A percentile compares a stretch with the other conserved stretches of the same genome.
Evolutionary conservation across 1,140 invertebrate genomes (phyloP).

Genomic region (Thaumatotibia leucotreta): DNA sequence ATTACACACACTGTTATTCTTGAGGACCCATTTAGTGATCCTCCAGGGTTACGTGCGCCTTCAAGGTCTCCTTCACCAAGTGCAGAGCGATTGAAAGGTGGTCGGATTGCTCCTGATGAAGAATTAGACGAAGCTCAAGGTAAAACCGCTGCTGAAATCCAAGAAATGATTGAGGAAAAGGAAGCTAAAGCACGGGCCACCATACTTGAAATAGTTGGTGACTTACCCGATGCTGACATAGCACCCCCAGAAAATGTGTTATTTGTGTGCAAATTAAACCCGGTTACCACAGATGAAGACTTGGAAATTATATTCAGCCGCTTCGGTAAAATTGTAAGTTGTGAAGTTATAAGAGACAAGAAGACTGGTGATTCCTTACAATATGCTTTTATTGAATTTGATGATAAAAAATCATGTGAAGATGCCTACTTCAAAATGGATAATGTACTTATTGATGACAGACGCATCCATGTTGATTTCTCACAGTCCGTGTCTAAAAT

Average conservation of each 20-base stretch:
- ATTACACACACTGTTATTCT: conserved; percentile 98
- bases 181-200: conserved; percentile 98
- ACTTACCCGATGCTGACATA: conserved; percentile 97
- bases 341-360: conserved; percentile 98
- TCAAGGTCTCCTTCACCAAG: conserved; percentile 92
- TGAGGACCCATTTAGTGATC: conserved; percentile 97
- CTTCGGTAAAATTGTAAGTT: conserved; percentile 96
- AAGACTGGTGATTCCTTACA: conserved; percentile 96
- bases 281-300: conserved; percentile 98
- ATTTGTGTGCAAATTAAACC: conserved; percentile 99
- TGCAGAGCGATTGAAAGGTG: conserved; percentile 86
- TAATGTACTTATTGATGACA: conserved; percentile 98
- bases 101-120: conserved; percentile 96
- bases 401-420: conserved; percentile 96
- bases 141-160: conserved; percentile 88
- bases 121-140: conserved; percentile 94
- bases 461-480: conserved; percentile 99
- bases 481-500: conserved; percentile 98
- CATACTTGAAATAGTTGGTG: conserved; percentile 98
- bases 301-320: conserved; percentile 98
- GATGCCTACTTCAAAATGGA: conserved; percentile 99
- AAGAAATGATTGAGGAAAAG: conserved; percentile 91
- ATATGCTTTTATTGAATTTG: conserved; percentile 99
- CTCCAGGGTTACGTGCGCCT: conserved; percentile 85
- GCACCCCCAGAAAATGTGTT: conserved; percentile 99